Evolutionary conservation across 2,888 invertebrate genomes (phyloP), one percentile per base, ranked within the genome.

Genomic region (Amphipyra berbera): DNA sequence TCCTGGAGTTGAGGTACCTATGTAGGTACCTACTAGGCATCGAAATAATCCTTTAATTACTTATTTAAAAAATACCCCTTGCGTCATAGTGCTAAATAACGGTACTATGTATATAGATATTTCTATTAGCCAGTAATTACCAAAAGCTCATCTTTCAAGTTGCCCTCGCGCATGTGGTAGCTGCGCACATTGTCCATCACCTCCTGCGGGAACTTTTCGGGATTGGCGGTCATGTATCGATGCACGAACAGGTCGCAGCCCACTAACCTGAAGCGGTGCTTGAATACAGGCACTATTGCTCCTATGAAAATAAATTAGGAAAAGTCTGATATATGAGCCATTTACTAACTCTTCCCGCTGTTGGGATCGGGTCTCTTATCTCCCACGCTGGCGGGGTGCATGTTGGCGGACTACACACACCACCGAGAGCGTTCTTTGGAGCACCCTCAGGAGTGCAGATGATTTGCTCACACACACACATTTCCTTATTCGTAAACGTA

Each of bases 161-260:
- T 95, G 67, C 96, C 96, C 81, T 96, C 95, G n/a, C 95, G 89
- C 84, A 95, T 95, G 90, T 97, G 96, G 84, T 97, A 96, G 83
- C 96, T 96, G 64, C 96, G 95, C 56, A 97, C 95, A 82, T 96
- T 97, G 80, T 96, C 96, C 21, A 96, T 95, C 35, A 97, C 95
- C 77, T 96, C 96, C 56, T 93, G 95, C 0, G 96, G 95, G 89
- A 97, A 97, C 88, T 97, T 97, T 9, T 96, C 96, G 0, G 96
- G 95, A 88, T 97, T 97, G 33, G 96, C 96, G 79, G 96, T 95
- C 95, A 97, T 96, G 86, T 97, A 97, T n/a, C 96, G 95, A 85
- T 97, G 97, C 33, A 98, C 98, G 84, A 96, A 97, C 33, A 96
- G 92, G 89, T 98, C 98, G 56, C 97, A 97, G 0, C 97, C 97